Evolutionary conservation across 2,888 invertebrate genomes (phyloP), one percentile per base, ranked within the genome.

Genomic region (Brenthis hecate): DNA sequence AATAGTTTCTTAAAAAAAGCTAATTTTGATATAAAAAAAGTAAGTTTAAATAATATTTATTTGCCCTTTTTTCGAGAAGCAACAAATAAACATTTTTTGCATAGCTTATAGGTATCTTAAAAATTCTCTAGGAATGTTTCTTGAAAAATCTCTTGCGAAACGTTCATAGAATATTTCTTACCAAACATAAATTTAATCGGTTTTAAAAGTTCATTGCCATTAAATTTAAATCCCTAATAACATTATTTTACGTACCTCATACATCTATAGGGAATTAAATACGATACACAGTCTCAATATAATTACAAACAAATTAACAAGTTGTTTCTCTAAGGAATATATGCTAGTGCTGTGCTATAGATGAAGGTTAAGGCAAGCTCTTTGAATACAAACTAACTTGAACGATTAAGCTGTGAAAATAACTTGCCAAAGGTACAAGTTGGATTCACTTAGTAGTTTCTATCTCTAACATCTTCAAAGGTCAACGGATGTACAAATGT

Each of bases 361-460:
- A 36, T 62, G 53, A 53, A 62, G 53, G 32, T n/a, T 54, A 36
- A n/a, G 36, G 32, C 36, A 53, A 36, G 32, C 62, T 62, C 62
- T 62, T 62, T 62, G 62, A 62, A 32, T 36, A 36, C 53, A 62
- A 62, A 62, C 53, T 62, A 51, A 51, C 13, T 53, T 53, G 36
- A 53, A 14, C 53, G 51, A 62, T 62, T 62, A 62, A 36, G 53
- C 56, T 56, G 13, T 32, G 28, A 14, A 55, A 55, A 55, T 55
- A 55, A 23, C 55, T 61, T 61, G 48, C 48, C 60, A 62, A 62
- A 62, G 62, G 53, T 60, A 50, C 5, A 8, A 53, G 13, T 36
- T 14, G 36, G 62, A 62, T 62, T 53, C 36, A 62, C 36, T 53
- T 14, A 62, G 19, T 14, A 62, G 53, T 62, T 62, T 51, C 13